Evolutionary conservation across 2,797 vertebrate genomes (phyloP).

Genomic region (Fundulus diaphanus): DNA sequence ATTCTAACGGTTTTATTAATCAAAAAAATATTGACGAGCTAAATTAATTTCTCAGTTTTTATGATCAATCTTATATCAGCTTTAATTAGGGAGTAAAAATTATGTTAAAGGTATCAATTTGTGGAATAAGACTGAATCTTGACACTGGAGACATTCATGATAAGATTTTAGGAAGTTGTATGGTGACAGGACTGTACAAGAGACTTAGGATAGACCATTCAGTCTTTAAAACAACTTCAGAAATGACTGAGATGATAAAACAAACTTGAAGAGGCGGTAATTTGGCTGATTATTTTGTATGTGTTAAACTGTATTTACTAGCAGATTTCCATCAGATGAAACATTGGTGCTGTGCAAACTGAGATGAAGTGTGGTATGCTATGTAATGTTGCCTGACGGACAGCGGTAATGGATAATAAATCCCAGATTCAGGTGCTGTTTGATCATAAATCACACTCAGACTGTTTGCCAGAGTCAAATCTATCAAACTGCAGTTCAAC

Average conservation of each 20-base stretch:
- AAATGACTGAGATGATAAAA: constrained; percentile 22
- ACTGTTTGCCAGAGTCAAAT: constrained; percentile 77
- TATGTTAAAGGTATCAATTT: background rate
- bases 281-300: constrained; percentile 47
- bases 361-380: constrained; percentile 71
- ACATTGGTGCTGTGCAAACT: constrained; percentile 51
- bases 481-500: constrained; percentile 71
- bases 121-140: background rate
- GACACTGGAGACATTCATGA: background rate
- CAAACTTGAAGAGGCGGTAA: constrained; percentile 25
- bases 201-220: background rate
- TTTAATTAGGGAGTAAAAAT: background rate
- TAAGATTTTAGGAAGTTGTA: background rate
- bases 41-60: background rate
- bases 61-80: background rate
- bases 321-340: constrained; percentile 43
- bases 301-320: constrained; percentile 52
- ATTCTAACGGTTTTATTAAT: too few relatives aligned
- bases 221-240: background rate
- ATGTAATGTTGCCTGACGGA: constrained; percentile 78
- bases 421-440: constrained; percentile 79
- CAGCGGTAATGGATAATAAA: constrained; percentile 82
- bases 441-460: constrained; percentile 79
- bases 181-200: background rate
- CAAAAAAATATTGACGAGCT: background rate